Evolutionary conservation across 1,140 invertebrate genomes (phyloP).

Genomic region (Pemphigus obesinymphae): DNA sequence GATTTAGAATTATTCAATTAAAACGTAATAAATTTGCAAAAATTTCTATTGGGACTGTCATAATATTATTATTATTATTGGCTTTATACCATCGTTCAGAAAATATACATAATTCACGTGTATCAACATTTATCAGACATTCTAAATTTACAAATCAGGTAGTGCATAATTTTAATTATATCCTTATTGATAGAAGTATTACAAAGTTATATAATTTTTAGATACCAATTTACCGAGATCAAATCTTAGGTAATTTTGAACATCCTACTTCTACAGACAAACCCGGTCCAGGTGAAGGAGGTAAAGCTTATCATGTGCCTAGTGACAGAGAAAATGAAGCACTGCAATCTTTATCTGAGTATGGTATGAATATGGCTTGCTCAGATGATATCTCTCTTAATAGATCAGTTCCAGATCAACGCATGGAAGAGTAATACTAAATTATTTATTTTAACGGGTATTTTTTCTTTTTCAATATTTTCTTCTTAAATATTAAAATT

Average conservation of each 20-base stretch:
- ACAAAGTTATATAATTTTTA: not conserved
- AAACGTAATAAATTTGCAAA: conserved; percentile 35
- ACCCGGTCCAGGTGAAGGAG: conserved; percentile 77
- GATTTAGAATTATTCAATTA: conserved; percentile 37
- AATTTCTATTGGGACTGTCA: conserved; percentile 15
- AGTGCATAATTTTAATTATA: not conserved
- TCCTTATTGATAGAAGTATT: not conserved
- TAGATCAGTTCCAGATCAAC: conserved; percentile 79
- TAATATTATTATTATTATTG: conserved; percentile 18
- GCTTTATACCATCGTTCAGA: conserved; percentile 21
- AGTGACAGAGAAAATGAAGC: conserved; percentile 62
- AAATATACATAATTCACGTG: not conserved
- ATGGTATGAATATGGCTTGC: conserved; percentile 95
- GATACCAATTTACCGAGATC: not conserved
- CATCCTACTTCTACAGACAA: conserved; percentile 57
- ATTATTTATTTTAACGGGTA: not conserved
- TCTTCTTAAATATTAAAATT: no score
- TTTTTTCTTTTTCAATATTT: no score
- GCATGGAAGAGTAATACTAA: conserved; percentile 67
- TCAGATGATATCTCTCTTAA: conserved; percentile 86
- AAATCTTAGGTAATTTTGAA: conserved; percentile 61
- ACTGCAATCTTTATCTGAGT: conserved; percentile 72
- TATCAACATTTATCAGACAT: not conserved
- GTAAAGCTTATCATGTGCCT: conserved; percentile 69
- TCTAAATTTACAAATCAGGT: conserved; percentile 12